Evolutionary conservation across 2,113 vertebrate species (phyloP), one percentile per base, ranked within the genome.

Genomic region (Aspiorhynchus laticeps): DNA sequence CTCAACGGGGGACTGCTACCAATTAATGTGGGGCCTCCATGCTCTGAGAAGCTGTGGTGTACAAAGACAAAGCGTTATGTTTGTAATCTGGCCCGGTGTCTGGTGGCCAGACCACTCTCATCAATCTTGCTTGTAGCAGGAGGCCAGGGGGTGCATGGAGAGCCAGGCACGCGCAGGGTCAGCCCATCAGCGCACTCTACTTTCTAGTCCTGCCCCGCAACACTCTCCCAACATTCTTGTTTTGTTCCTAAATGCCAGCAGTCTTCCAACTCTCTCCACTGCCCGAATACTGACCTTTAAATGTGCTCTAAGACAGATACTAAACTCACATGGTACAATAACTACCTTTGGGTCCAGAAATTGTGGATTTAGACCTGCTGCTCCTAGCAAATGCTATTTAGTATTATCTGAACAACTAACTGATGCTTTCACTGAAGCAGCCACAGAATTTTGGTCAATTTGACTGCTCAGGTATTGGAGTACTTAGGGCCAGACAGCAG

Each of bases 61-160:
- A 91, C 87, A 91, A 69, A 93, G 93, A 94, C 93, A 93, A 94
- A 93, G 92, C 88, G 90, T 10, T 82, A 41, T 87, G 90, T 93
- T 93, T 93, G 93, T 93, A 93, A 94, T 94, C 93, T 92, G 73
- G 92, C 92, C 92, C 86, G 67, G 90, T 91, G 93, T 93, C 93
- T 93, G 87, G 86, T 87, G 80, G 19, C 90, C 41, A 90, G 87
- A 88, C 87, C 51, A 0, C 46, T 84, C 89, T 93, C 94, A 95
- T 95, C 93, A 93, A 93, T 95, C 92, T 91, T 90, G 87, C 46
- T 85, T 91, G 82, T 90, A 89, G 92, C 90, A 88, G 90, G 89
- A 90, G 93, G 91, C 91, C 89, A 90, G 65, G 53, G 69, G 84
- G 81, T n/a, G 3, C 75, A 85, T 84, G 81, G 88, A 90, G 87